Evolutionary conservation across 2,113 vertebrate species (phyloP), one percentile per base, ranked within the genome.

Genomic region (Chinchilla lanigera): DNA sequence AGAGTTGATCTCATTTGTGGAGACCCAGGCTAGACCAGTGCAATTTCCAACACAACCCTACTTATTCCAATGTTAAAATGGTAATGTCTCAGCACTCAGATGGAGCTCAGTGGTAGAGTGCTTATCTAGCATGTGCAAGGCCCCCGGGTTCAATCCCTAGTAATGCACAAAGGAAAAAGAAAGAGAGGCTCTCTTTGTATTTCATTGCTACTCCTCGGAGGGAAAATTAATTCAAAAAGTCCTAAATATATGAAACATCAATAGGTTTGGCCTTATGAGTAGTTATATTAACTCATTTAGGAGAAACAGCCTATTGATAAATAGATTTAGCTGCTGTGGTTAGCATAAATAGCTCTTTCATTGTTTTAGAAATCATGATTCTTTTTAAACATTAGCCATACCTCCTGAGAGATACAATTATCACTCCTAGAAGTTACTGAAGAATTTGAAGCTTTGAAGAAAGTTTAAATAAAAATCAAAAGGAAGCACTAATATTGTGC

Each of bases 391-490:
- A 95, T 96, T 90, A 97, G 75, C 58, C 69, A 38, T 91, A 93
- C 86, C 97, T 96, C 96, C 87, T 84, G 96, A 97, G 97, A 96
- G 94, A 96, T 93, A 97, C 94, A 96, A 89, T 97, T 93, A 98
- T 96, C 94, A 85, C 90, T 97, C 93, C 94, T 94, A 96, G 94
- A 97, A 95, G 88, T 96, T 97, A 96, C 92, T 81, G 89, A 95
- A 96, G 96, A 96, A 95, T 97, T 93, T 67, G 67, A 96, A 91
- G 93, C 96, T 98, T 98, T 98, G 98, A 97, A 97, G 96, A 95
- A 97, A 98, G 94, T 97, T 97, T 97, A 96, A 98, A 96, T 97
- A 97, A 95, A 96, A 98, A 97, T 98, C 95, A 97, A 97, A 98
- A 96, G 90, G 41, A 94, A 80, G 73, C 89, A 47, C 35, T 96